Base-by-base conservation (phyloP, 2,113 vertebrate genomes). In the Chaenogobius annularis region DNA sequence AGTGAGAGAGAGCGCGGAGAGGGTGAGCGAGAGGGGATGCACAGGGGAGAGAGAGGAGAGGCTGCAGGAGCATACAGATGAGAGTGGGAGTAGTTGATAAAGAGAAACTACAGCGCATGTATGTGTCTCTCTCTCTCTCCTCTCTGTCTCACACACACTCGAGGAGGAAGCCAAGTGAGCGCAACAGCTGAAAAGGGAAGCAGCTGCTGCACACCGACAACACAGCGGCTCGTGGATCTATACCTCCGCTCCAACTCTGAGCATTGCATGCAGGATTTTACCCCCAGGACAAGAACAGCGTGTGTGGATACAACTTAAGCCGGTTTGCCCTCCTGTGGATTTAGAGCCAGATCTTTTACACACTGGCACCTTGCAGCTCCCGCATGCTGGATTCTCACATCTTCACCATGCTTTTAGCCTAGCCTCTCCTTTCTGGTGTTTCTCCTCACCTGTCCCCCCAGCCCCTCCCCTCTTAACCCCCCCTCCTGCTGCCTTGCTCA, bases 71-170 rank as follows among this genome's bases (percentile, higher is more conserved):
- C 95, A 97, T 98, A 97, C 96, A 97, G 96, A 98, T 98, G 95
- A 96, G 95, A 95, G 97, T 96, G 95, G 97, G 97, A 98, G 97
- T 96, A 95, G 93, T 97, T 96, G 95, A 96, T 96, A 95, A 95
- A 96, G 94, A 96, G 95, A 96, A 95, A 93, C 95, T 95, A 94
- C 95, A 87, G 83, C 88, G 89, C 94, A 94, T 91, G 95, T 95
- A 93, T 92, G 90, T 85, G 80, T 85, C 78, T 55, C 82, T 81
- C 84, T 75, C 58, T 70, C 52, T 78, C 69, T 80, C 75, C 75
- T 69, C 56, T 23, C 69, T 19, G 73, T 61, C 74, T 69, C 72
- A 77, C 73, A 48, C 82, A 9, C 62, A 58, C 70, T 74, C 72
- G 68, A 47, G 58, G 80, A 71, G 84, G 79, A 81, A 75, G 84